Evolutionary conservation across 1,140 invertebrate genomes (phyloP).

Genomic region (Cecropterus lyciades): DNA sequence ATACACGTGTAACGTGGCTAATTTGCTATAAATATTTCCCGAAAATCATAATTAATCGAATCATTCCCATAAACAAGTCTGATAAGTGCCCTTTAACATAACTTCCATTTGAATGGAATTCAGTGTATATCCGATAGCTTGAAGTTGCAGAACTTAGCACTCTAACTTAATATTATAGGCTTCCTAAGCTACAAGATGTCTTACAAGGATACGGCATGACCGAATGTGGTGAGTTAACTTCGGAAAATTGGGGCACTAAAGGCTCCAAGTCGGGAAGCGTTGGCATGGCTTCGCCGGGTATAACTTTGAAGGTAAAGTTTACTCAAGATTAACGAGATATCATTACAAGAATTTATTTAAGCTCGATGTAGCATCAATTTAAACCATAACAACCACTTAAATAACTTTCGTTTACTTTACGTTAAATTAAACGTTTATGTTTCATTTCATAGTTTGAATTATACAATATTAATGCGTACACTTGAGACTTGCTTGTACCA

Average conservation of each 20-base stretch:
- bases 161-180: conserved; percentile 47
- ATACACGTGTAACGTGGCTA: neutral
- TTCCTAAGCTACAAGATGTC: conserved; percentile 69
- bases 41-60: too few species aligned
- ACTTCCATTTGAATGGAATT: too few species aligned
- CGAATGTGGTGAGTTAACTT: conserved; percentile 77
- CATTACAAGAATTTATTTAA: conserved; percentile 40
- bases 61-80: too few species aligned
- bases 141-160: neutral
- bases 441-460: conserved; percentile 53
- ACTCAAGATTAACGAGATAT: conserved; percentile 49
- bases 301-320: conserved; percentile 55
- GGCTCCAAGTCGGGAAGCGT: conserved; percentile 57
- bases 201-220: conserved; percentile 84
- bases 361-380: conserved; percentile 25
- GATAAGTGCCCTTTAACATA: too few species aligned
- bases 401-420: conserved; percentile 10
- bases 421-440: conserved; percentile 20
- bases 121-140: too few species aligned
- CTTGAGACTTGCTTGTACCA: too few species aligned
- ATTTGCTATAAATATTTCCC: neutral
- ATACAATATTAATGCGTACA: neutral
- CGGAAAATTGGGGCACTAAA: conserved; percentile 59
- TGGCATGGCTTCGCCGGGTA: conserved; percentile 58
- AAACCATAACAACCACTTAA: conserved; percentile 25